A percentile compares a stretch with the other conserved stretches of the same genome.
phyloP scores from a whole-genome alignment of 2,113 vertebrate genomes.

The Sinosuthora webbiana region DNA sequence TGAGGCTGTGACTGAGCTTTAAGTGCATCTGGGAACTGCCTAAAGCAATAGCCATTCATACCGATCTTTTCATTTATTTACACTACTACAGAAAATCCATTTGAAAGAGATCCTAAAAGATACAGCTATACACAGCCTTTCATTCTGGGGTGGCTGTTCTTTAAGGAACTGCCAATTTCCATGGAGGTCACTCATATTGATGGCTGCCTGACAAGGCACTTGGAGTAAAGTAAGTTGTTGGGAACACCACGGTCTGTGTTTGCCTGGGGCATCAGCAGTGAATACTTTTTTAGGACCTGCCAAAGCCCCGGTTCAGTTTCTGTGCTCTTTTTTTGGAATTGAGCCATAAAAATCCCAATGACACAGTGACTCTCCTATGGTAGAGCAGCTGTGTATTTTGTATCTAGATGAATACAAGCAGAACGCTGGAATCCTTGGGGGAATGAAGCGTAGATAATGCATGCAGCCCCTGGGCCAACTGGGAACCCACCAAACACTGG shows the following conservation, averaged over 20 bases:
- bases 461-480: conserved; percentile 22
- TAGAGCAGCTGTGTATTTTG: conserved; percentile 32
- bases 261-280: not conserved
- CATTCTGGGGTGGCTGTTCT: conserved; percentile 20
- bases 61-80: conserved; percentile 35
- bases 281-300: conserved; percentile 40
- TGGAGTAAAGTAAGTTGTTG: conserved; percentile 13
- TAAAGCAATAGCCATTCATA: conserved; percentile 43
- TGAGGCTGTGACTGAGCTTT: conserved; percentile 9
- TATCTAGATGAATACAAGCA: conserved; percentile 37
- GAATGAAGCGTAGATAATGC: not conserved
- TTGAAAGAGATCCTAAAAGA: conserved; percentile 47
- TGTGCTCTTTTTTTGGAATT: not conserved
- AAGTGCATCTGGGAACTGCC: conserved; percentile 49
- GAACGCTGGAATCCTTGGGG: conserved; percentile 14
- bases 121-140: not conserved
- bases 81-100: not conserved
- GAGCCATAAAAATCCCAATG: conserved; percentile 40
- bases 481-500: conserved; percentile 13
- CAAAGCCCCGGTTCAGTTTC: conserved; percentile 18
- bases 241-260: conserved; percentile 21
- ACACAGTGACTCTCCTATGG: conserved; percentile 33
- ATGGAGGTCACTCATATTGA: conserved; percentile 20
- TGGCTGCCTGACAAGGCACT: conserved; percentile 38
- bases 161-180: conserved; percentile 22